A percentile compares a stretch with the other conserved stretches of the same genome.
Evolutionary conservation across 2,888 invertebrate species (phyloP).

Genomic region (Palloptera scutellata): DNA sequence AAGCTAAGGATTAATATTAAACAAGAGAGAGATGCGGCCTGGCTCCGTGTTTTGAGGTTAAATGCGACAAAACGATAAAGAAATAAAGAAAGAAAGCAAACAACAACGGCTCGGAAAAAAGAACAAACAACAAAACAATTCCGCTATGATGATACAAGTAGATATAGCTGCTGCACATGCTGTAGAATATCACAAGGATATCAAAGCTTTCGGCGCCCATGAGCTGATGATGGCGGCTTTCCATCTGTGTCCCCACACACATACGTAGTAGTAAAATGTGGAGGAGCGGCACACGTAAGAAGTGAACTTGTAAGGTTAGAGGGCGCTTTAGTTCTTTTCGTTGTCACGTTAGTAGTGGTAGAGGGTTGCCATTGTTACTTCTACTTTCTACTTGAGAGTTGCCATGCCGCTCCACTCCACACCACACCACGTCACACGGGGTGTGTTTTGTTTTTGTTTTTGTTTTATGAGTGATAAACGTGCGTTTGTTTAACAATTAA

Average conservation of each 20-base stretch:
- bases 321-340: no score
- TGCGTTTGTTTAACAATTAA: slow-evolving; percentile 61
- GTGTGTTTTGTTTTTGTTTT: slow-evolving; percentile 17
- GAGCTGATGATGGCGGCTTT: slow-evolving; percentile 34
- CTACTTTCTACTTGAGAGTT: no score
- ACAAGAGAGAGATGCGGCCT: slow-evolving; percentile 2
- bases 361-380: no score
- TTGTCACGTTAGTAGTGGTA: no score
- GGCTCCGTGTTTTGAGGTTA: slow-evolving; percentile 21
- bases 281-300: no score
- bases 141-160: slow-evolving; percentile 28
- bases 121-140: slow-evolving; percentile 19
- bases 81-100: background rate
- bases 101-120: slow-evolving; percentile 19
- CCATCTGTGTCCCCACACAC: slow-evolving; percentile 21
- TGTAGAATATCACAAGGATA: slow-evolving; percentile 31
- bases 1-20: slow-evolving; percentile 23
- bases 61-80: slow-evolving; percentile 13
- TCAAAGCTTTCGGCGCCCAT: slow-evolving; percentile 37
- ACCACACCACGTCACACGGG: no score
- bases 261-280: no score
- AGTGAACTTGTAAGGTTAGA: no score
- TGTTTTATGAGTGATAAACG: slow-evolving; percentile 57
- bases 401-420: no score
- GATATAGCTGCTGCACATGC: no score